A percentile compares a stretch with the other conserved stretches of the same genome.
Conservation (phyloP, 2,797 vertebrate species). For the Pitangus sulphuratus region DNA sequence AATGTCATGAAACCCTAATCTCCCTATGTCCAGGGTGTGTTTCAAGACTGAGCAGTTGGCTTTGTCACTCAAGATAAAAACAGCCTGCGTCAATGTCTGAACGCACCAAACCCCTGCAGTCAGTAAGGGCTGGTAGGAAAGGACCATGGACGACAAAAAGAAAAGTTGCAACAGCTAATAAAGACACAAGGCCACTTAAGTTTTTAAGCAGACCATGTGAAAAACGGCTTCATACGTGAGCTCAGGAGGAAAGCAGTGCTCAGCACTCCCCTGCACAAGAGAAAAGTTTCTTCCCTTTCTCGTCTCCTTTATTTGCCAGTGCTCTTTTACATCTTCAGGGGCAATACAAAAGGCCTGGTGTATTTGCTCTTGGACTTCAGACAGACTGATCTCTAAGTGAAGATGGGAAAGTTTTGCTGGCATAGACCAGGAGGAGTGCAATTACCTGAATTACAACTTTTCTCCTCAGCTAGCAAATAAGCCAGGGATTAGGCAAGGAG, state of each 20-base stretch:
- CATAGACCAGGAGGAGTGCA: background rate
- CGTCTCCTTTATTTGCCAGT: background rate
- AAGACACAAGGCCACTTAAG: rapidly evolving
- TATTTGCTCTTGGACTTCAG: background rate
- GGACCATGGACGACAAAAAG: background rate
- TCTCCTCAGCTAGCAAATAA: background rate
- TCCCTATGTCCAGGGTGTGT: background rate
- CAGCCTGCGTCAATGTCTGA: background rate
- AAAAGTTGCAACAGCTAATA: background rate
- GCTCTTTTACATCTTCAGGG: background rate
- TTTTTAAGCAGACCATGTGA: background rate
- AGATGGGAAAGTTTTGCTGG: background rate
- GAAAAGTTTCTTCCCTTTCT: background rate
- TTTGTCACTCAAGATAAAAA: background rate
- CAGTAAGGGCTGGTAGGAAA: background rate
- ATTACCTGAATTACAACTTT: background rate
- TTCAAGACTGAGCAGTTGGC: background rate
- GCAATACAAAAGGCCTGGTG: background rate
- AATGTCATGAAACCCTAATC: background rate
- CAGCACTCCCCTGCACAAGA: background rate
- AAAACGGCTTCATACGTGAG: rapidly evolving
- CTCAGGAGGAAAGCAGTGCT: background rate
- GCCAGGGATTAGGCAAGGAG: background rate
- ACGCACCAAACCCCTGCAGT: background rate
- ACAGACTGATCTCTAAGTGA: background rate